Conservation (phyloP, 2,888 invertebrate species). For the Oscheius onirici region DNA sequence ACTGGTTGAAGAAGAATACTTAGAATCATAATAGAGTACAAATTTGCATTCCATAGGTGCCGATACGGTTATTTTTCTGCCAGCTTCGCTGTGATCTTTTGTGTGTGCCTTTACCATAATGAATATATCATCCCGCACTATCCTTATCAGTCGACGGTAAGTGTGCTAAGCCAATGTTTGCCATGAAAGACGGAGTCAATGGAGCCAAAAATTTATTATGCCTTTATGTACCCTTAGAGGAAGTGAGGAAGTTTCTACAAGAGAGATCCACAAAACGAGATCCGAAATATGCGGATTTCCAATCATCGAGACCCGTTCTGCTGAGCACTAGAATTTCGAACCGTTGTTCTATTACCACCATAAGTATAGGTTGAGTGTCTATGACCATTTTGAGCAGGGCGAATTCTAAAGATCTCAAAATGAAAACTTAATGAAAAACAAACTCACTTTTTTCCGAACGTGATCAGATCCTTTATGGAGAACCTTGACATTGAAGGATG, state of each 20-base stretch:
- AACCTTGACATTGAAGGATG: not conserved
- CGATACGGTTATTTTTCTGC: slow-evolving; percentile 3
- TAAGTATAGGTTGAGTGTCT: no score
- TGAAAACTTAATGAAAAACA: not conserved
- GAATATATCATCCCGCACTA: slow-evolving; percentile 2
- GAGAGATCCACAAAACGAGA: no score
- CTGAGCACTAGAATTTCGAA: no score
- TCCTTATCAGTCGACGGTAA: not conserved
- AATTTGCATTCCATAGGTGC: not conserved
- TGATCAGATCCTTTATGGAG: slow-evolving; percentile 5
- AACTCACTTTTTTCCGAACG: not conserved
- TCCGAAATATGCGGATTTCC: no score
- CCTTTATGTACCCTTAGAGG: no score
- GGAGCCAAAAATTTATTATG: no score
- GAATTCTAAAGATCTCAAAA: not conserved
- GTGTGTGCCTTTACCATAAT: not conserved
- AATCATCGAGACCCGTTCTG: no score
- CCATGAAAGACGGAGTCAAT: not conserved
- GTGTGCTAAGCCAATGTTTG: slow-evolving; percentile 16
- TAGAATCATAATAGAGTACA: slow-evolving; percentile 15
- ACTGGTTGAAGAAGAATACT: slow-evolving; percentile 46
- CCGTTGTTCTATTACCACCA: no score
- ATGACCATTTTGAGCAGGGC: no score
- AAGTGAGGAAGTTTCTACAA: no score
- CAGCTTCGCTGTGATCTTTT: slow-evolving; percentile 8